Conservation (phyloP, 53 echinoderm and acorn worm species). For the Zoroaster sp. region DNA sequence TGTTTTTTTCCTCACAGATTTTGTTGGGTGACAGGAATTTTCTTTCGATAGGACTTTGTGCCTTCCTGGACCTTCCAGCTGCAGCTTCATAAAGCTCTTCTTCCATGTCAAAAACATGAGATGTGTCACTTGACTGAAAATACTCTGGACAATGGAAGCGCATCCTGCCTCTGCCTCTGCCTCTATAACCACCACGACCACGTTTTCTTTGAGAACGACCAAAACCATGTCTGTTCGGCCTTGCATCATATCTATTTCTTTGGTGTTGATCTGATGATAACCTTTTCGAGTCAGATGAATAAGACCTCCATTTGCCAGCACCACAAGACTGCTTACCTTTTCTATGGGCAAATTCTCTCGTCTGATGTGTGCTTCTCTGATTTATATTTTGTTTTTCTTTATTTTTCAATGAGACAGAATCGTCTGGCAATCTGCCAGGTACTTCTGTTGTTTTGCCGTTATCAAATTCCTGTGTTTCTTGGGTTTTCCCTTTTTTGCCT, state of each 20-base stretch:
- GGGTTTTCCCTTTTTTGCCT: background rate
- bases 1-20: background rate
- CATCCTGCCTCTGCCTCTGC: background rate
- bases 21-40: background rate
- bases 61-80: background rate
- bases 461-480: background rate
- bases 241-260: background rate
- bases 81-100: slow-evolving; percentile 4
- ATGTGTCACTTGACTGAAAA: background rate
- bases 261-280: background rate
- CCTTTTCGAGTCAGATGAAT: background rate
- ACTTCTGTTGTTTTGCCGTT: background rate
- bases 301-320: background rate
- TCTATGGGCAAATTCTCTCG: background rate
- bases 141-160: background rate
- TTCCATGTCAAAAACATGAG: background rate
- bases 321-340: background rate
- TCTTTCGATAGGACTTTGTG: background rate
- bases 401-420: background rate
- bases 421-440: background rate
- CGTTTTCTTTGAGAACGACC: background rate
- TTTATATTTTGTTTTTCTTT: background rate
- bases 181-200: background rate
- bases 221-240: background rate
- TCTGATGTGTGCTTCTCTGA: background rate